Evolutionary conservation across 2,888 invertebrate species (phyloP).

Genomic region (Phyllotreta striolata): DNA sequence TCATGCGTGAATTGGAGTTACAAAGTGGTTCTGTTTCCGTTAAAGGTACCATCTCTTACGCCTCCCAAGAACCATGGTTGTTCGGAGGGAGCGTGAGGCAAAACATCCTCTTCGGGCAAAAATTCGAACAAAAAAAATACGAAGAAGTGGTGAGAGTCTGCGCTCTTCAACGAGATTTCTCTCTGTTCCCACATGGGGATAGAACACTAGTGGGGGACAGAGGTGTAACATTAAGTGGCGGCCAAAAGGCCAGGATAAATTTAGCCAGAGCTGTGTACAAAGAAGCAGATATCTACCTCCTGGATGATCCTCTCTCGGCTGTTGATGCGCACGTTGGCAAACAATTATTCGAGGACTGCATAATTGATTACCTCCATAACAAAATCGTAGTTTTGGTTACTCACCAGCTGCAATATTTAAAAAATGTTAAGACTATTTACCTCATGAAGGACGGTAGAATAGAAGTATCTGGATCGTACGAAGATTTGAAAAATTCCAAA

Average conservation of each 20-base stretch:
- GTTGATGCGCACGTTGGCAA: conserved; percentile 89
- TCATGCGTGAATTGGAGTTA: conserved; percentile 76
- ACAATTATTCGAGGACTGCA: conserved; percentile 83
- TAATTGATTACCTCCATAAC: conserved; percentile 68
- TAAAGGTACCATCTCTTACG: conserved; percentile 75
- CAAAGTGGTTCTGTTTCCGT: conserved; percentile 70
- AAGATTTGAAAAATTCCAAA: conserved; percentile 34
- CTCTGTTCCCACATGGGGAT: conserved; percentile 78
- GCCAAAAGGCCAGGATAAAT: conserved; percentile 87
- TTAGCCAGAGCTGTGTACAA: conserved; percentile 85
- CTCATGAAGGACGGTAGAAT: conserved; percentile 66
- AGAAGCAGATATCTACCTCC: conserved; percentile 81
- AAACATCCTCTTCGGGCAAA: conserved; percentile 88
- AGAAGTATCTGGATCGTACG: conserved; percentile 53
- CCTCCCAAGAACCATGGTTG: conserved; percentile 86
- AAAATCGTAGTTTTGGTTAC: conserved; percentile 79
- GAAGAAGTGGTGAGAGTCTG: conserved; percentile 73
- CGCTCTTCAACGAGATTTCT: conserved; percentile 75
- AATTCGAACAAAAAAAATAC: conserved; percentile 71
- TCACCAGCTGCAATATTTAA: conserved; percentile 72
- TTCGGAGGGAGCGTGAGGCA: conserved; percentile 84
- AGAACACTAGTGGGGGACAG: conserved; percentile 79
- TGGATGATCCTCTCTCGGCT: conserved; percentile 90
- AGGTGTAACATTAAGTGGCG: conserved; percentile 73
- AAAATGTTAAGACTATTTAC: conserved; percentile 65